phyloP scores from a whole-genome alignment of 2,888 invertebrate species.

The Salticus scenicus region DNA sequence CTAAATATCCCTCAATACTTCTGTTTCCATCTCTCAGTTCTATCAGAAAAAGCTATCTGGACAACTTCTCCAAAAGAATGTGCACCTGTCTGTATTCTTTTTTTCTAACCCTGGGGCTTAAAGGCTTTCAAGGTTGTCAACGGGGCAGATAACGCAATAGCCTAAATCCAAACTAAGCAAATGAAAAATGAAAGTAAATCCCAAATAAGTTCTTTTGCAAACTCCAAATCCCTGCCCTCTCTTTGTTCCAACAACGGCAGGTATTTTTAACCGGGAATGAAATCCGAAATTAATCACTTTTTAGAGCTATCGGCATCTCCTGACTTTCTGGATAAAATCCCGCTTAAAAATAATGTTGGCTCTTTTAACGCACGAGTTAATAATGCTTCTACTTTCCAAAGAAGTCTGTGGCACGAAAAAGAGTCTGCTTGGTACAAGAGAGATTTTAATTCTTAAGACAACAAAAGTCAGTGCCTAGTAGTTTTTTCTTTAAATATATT shows the following conservation, averaged over 20 bases:
- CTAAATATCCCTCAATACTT: not conserved
- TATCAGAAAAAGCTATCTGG: not conserved
- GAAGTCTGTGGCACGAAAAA: not conserved
- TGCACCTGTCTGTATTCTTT: constrained; percentile 12
- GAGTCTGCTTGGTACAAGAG: too few species aligned
- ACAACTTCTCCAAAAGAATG: not conserved
- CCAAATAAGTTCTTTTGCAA: constrained; percentile 59
- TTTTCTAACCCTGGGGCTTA: constrained; percentile 10
- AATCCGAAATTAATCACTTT: constrained; percentile 68
- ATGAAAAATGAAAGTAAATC: constrained; percentile 58
- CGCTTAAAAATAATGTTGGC: constrained; percentile 37
- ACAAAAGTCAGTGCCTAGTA: too few species aligned
- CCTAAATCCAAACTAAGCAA: constrained; percentile 32
- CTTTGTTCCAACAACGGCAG: constrained; percentile 31
- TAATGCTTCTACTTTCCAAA: constrained; percentile 43
- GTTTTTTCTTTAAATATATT: too few species aligned
- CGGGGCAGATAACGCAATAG: constrained; percentile 41
- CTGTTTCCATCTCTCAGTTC: not conserved
- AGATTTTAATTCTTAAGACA: too few species aligned
- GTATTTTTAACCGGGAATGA: constrained; percentile 56
- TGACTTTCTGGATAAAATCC: constrained; percentile 46
- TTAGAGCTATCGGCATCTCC: constrained; percentile 62
- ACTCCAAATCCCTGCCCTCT: constrained; percentile 44
- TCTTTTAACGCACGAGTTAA: constrained; percentile 55
- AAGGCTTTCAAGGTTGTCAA: constrained; percentile 39